These are phyloP conservation scores for Bhutanitis thaidina DNA, from an alignment of 2,888 invertebrate genomes.

Conservation along the genomic window DNA sequence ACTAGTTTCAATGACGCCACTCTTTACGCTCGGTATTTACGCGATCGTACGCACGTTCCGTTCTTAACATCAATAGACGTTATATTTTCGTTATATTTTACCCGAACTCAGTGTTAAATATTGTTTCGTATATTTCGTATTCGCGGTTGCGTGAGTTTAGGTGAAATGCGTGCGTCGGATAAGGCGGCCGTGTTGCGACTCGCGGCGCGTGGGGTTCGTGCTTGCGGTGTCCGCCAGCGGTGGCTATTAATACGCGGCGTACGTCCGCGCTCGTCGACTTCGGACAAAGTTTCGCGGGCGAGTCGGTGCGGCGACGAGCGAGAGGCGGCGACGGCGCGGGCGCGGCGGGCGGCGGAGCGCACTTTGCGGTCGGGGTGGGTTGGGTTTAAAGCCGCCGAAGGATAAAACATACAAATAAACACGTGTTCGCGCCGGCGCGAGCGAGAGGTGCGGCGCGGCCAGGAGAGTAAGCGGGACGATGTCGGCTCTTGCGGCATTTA, in stretches of 20 bases:
- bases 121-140: conserved; percentile 17
- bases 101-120: conserved; percentile 18
- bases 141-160: conserved; percentile 30
- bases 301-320: conserved; percentile 69
- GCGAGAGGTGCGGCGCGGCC: conserved; percentile 64
- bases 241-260: conserved; percentile 75
- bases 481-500: conserved; percentile 72
- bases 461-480: conserved; percentile 65
- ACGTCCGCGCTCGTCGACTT: conserved; percentile 78
- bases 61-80: conserved; percentile 49
- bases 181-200: conserved; percentile 42
- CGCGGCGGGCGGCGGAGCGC: conserved; percentile 80
- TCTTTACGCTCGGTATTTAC: conserved; percentile 68
- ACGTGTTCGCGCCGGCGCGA: conserved; percentile 82
- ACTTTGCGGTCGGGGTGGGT: conserved; percentile 85
- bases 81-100: conserved; percentile 35
- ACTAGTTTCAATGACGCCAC: conserved; percentile 79
- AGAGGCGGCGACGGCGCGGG: conserved; percentile 74
- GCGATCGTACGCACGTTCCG: conserved; percentile 62
- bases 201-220: conserved; percentile 45
- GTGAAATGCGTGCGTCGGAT: conserved; percentile 37
- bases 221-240: conserved; percentile 69
- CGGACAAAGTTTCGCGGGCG: conserved; percentile 77
- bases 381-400: conserved; percentile 84
- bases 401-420: conserved; percentile 82